A percentile compares a stretch with the other conserved stretches of the same genome.
Evolutionary conservation across 2,797 vertebrate species (phyloP).

Genomic region (Columba guinea): DNA sequence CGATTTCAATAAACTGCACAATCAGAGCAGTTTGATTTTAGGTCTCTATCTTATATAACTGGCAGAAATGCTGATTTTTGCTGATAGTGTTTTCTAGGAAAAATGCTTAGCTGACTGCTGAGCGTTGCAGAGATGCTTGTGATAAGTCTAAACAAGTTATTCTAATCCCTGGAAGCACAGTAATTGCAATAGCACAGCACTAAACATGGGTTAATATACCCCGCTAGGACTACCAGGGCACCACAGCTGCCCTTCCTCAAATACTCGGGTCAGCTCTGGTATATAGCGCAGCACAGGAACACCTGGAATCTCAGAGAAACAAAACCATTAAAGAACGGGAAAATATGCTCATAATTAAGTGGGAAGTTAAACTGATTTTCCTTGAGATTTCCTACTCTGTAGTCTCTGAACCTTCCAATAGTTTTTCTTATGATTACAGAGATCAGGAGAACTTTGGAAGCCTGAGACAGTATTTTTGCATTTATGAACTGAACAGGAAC

Average conservation of each 20-base stretch:
- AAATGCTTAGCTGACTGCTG: neutral
- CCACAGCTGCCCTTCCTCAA: neutral
- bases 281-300: neutral
- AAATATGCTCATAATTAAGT: neutral
- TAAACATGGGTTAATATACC: neutral
- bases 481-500: neutral
- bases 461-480: neutral
- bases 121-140: neutral
- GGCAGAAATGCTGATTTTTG: neutral
- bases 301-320: neutral
- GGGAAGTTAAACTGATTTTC: neutral
- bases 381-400: neutral
- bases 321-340: neutral
- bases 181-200: neutral
- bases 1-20: neutral
- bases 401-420: neutral
- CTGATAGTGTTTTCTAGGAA: neutral
- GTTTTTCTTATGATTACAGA: neutral
- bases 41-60: neutral
- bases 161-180: neutral
- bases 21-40: neutral
- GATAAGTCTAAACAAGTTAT: neutral
- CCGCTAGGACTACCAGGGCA: neutral
- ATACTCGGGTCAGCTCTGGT: neutral
- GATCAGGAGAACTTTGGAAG: neutral